Conservation (phyloP, 2,888 invertebrate species). For the Pantelozetes paolii region DNA sequence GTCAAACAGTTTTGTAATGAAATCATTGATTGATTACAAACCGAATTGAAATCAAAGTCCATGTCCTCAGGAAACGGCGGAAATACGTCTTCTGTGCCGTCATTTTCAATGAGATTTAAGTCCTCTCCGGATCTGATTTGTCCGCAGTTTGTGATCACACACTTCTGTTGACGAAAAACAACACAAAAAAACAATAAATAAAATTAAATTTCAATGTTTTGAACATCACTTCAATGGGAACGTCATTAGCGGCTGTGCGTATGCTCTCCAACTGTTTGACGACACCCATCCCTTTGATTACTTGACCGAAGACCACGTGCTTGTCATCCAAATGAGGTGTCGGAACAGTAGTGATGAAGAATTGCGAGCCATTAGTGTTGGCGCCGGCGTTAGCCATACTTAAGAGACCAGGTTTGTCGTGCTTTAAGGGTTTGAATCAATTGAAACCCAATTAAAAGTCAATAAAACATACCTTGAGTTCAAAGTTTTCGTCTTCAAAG, state of each 20-base stretch:
- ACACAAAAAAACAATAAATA: slow-evolving; percentile 6
- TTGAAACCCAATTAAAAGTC: slow-evolving; percentile 8
- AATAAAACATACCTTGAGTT: slow-evolving; percentile 49
- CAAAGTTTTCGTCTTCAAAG: slow-evolving; percentile 53
- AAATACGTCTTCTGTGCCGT: slow-evolving; percentile 66
- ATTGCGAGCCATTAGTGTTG: slow-evolving; percentile 53
- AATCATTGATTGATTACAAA: slow-evolving; percentile 40
- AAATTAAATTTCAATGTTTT: not conserved
- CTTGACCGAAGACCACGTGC: slow-evolving; percentile 96
- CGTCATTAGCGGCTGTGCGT: slow-evolving; percentile 43
- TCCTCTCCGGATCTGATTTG: slow-evolving; percentile 60
- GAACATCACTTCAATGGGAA: slow-evolving; percentile 44
- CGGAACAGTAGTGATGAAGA: slow-evolving; percentile 51
- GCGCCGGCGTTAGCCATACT: slow-evolving; percentile 53
- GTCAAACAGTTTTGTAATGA: no score
- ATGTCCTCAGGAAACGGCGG: slow-evolving; percentile 76
- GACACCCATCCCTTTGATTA: slow-evolving; percentile 62
- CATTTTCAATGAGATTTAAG: slow-evolving; percentile 66
- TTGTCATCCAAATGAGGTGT: slow-evolving; percentile 76
- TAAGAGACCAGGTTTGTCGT: slow-evolving; percentile 51
- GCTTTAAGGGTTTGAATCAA: slow-evolving; percentile 47
- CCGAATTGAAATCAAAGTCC: slow-evolving; percentile 53
- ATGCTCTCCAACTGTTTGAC: slow-evolving; percentile 47
- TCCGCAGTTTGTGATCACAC: slow-evolving; percentile 69
- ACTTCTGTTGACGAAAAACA: slow-evolving; percentile 58